These are phyloP conservation scores for Ceuthmochares aereus DNA, from an alignment of 2,113 vertebrate genomes.

Conservation along the genomic window DNA sequence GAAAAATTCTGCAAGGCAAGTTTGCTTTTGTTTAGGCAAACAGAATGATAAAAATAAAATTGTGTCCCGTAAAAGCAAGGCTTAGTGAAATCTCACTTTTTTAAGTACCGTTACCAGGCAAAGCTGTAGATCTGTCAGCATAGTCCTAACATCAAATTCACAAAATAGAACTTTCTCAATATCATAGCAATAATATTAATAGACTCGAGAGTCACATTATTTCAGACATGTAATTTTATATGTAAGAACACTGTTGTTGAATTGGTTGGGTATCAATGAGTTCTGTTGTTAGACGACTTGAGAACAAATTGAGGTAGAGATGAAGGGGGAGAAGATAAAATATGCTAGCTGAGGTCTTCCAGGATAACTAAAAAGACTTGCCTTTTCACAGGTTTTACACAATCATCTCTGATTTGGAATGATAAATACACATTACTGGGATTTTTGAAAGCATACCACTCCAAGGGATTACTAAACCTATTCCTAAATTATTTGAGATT, in stretches of 20 bases:
- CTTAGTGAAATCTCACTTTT: slow-evolving; percentile 19
- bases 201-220: background rate
- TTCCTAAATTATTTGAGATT: background rate
- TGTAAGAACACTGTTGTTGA: background rate
- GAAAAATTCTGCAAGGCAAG: slow-evolving; percentile 42
- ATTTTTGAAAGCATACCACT: background rate
- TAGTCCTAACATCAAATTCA: background rate
- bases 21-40: slow-evolving; percentile 68
- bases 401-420: background rate
- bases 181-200: background rate
- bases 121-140: background rate
- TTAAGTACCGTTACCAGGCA: background rate
- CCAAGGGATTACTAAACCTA: background rate
- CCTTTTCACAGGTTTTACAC: background rate
- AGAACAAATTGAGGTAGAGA: background rate
- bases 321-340: background rate
- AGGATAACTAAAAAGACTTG: background rate
- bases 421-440: background rate
- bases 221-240: background rate
- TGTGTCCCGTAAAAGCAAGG: background rate
- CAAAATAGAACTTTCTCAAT: background rate
- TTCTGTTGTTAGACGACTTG: background rate
- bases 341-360: background rate
- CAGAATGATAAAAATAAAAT: slow-evolving; percentile 61
- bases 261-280: background rate